Percentiles rank a stretch among this genome's conserved stretches.
phyloP scores from a whole-genome alignment of 2,797 vertebrate genomes.

The Cynodonichthys magdalenae region DNA sequence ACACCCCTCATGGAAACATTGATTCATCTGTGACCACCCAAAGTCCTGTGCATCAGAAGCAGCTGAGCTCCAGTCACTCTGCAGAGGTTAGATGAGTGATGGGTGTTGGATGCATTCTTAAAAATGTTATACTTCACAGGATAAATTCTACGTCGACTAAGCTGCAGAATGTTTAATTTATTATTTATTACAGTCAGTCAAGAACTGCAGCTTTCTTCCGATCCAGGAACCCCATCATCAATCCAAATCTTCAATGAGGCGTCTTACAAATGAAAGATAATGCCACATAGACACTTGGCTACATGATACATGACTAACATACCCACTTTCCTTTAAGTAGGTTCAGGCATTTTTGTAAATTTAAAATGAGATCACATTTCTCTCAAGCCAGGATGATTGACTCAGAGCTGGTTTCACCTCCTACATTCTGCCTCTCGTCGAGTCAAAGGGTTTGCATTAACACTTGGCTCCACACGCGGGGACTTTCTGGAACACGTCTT shows the following conservation, averaged over 20 bases:
- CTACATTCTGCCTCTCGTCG: constrained; percentile 35
- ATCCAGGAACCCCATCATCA: neutral
- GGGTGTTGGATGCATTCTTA: neutral
- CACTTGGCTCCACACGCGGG: constrained; percentile 63
- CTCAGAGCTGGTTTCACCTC: constrained; percentile 29
- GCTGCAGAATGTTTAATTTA: neutral
- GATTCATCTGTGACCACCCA: neutral
- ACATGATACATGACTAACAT: neutral
- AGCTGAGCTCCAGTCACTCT: neutral
- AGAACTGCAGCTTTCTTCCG: neutral
- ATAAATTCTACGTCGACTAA: neutral
- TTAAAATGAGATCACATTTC: constrained; percentile 13
- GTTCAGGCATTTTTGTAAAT: neutral
- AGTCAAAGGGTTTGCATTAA: constrained; percentile 67
- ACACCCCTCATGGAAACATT: neutral
- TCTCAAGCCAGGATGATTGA: constrained; percentile 25
- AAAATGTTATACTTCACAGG: neutral
- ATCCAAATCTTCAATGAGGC: neutral
- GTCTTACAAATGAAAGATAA: neutral
- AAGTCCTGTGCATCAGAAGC: neutral
- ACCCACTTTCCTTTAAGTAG: neutral
- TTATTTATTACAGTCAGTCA: too few species aligned
- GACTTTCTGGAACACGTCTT: constrained; percentile 63
- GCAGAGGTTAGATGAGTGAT: neutral
- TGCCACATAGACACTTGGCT: neutral